Base-by-base conservation (phyloP, 2,113 vertebrate species). In the Heterotilapia buettikoferi region DNA sequence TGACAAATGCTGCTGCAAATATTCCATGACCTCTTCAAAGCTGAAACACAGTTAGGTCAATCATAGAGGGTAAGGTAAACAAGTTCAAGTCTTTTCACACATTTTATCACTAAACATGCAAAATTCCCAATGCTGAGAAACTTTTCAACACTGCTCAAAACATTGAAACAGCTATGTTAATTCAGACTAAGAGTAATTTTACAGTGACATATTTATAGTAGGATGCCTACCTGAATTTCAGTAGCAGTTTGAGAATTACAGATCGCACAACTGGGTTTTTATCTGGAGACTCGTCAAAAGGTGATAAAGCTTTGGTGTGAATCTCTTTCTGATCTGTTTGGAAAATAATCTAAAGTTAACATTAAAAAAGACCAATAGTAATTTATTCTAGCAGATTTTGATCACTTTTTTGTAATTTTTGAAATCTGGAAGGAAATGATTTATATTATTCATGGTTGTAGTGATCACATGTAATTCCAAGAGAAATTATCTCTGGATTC, bases 181-280 rank as follows among this genome's bases (percentile, higher is more conserved):
- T 66, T 53, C 63, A 31, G 59, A 54, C 19, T 54, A 84, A 31
- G 2, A 36, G 43, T 31, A 63, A n/a, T n/a, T 61, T 14, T 26
- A 19, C 13, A 50, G 33, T 24, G 56, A 73, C 29, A 78, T 18
- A 80, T 89, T 63, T 21, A 68, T 40, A 40, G 33, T 26, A 47
- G 16, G 45, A 80, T 21, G 87, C 97, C 97, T 19, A 88, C 97
- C 97, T 98, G 96, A 97, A 98, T 86, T 98, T 98, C 50, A 98
- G 73, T 10, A 98, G 97, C 31, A 98, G 94, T 82, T 98, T 98
- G 45, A 98, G 94, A 50, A 98, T 92, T 57, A 97, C 96, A 0
- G 97, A 98, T 84, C 97, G 97, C 86, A 97, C 95, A 10, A 98
- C 84, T 1, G 97, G 97, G 24, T 95, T 97, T 90, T 96, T 95